Percentiles rank a stretch among this genome's conserved stretches.
These are phyloP conservation scores for Galaxea fascicularis DNA, from an alignment of 92 coral and sea anemone genomes.

Conservation along the genomic window DNA sequence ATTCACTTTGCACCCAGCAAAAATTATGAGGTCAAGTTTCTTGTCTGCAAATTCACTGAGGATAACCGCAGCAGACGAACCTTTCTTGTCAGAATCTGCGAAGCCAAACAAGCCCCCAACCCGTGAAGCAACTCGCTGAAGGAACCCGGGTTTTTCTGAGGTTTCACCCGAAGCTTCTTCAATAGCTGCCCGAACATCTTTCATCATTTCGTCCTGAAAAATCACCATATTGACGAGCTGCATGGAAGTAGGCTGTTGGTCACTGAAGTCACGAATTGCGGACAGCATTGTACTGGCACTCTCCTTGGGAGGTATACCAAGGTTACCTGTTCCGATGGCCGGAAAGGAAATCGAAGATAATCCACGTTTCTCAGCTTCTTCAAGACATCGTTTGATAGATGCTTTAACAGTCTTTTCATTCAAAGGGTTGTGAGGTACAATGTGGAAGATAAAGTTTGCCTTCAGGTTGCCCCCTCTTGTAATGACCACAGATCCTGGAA, in stretches of 20 bases:
- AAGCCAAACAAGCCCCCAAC: neutral
- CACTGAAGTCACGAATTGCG: conserved; percentile 63
- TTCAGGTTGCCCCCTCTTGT: conserved; percentile 67
- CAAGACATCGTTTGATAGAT: conserved; percentile 40
- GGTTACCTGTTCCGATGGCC: conserved; percentile 81
- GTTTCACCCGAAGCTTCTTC: conserved; percentile 43
- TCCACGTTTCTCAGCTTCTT: conserved; percentile 35
- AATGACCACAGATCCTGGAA: conserved; percentile 39
- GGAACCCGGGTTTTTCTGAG: neutral
- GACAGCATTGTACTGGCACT: conserved; percentile 71
- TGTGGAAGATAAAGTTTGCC: conserved; percentile 5
- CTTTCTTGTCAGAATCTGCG: neutral
- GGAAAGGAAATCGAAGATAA: conserved; percentile 69
- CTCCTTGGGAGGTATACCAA: conserved; percentile 57
- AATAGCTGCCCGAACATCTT: conserved; percentile 60
- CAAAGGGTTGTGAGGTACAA: neutral
- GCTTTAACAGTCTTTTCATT: conserved; percentile 3
- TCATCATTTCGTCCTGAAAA: conserved; percentile 69
- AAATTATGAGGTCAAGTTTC: conserved; percentile 27
- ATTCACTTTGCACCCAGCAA: conserved; percentile 53
- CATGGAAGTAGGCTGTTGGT: conserved; percentile 47
- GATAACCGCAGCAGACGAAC: neutral
- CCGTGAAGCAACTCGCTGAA: neutral
- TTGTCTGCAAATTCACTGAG: neutral
- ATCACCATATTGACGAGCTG: conserved; percentile 74